Evolutionary conservation across 2,888 invertebrate genomes (phyloP), one percentile per base, ranked within the genome.

Genomic region (Leistus spinibarbis): DNA sequence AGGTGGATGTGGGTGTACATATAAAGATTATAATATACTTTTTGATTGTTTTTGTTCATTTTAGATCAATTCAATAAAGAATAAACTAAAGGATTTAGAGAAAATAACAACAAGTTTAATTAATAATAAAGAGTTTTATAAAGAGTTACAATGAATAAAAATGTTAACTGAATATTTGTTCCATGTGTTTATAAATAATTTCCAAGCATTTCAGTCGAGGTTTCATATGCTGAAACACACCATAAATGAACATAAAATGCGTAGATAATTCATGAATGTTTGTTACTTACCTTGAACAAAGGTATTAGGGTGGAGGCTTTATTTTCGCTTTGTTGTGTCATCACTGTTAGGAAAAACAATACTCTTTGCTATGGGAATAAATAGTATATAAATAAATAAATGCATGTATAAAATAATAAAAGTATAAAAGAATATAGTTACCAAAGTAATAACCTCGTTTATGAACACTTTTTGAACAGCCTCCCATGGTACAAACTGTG

Each of bases 361-460:
- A 86, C 82, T 76, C 85, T 82, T 73, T 87, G 80, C 87, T 87
- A 76, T 27, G 81, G 81, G n/a, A 24, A 24, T 3, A 70, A 17
- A 64, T 70, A 0, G 19, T 16, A n/a, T 66, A 57, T 40, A 24
- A 27, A 57, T 72, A 19, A 74, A 54, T n/a, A n/a, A n/a, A n/a
- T n/a, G n/a, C n/a, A n/a, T n/a, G n/a, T n/a, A 27, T 56, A 76
- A 72, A 56, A 64, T 13, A 22, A 73, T 24, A 17, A 40, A 73
- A 65, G 20, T 13, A 62, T 13, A 16, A 54, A 27, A 13, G 22
- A n/a, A 57, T 54, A 40, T 60, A 78, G 82, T 76, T 80, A 87
- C 87, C 81, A 85, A 81, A 65, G 84, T 84, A 22, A 87, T 83
- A 0, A 86, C 86, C 82, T 87, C 87, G 74, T 87, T 87, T 10